Evolutionary conservation across 1,140 invertebrate genomes (phyloP), one percentile per base, ranked within the genome.

Genomic region (Drosophila malerkotliana): DNA sequence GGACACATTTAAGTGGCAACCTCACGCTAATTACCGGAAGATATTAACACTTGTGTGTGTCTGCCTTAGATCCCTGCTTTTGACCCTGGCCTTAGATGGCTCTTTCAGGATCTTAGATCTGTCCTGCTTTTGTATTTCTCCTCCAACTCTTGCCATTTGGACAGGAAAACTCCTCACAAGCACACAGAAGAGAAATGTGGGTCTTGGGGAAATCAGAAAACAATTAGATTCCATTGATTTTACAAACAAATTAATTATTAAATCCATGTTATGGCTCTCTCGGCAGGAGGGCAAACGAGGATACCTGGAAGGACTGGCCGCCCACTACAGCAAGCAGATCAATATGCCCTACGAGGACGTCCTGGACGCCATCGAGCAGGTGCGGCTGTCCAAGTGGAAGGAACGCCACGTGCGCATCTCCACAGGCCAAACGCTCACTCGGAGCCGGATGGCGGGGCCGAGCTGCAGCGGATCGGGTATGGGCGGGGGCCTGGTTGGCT

Each of bases 301-400:
- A 26, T 97, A 97, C 91, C 93, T 98, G 79, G 97, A 97, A 92
- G 96, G 96, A 21, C 92, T 98, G 53, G 97, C 97, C 14, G 96
- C 96, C n/a, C 94, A 96, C 72, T 98, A 98, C 91, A 97, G 97
- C 41, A 96, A 97, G 84, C 94, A 97, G 77, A 96, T 97, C 92
- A 96, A 95, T 87, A 97, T 97, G 47, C 96, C 97, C 92, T 97
- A 97, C 91, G 95, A 96, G 58, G 97, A 98, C 92, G 97, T 98
- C 37, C 92, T 98, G 75, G 96, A 97, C 77, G 88, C 90, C 66
- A 91, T 91, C 39, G 90, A 91, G 71, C 76, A 90, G 73, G 95
- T 95, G 71, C 94, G 95, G 51, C 93, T 96, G 49, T 74, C 93
- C 93, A 85, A 93, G 93, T 81, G 95, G 95, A 93, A 93, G 92